Conservation (phyloP, 2,888 invertebrate species). For the Drosophila nigricruria region DNA sequence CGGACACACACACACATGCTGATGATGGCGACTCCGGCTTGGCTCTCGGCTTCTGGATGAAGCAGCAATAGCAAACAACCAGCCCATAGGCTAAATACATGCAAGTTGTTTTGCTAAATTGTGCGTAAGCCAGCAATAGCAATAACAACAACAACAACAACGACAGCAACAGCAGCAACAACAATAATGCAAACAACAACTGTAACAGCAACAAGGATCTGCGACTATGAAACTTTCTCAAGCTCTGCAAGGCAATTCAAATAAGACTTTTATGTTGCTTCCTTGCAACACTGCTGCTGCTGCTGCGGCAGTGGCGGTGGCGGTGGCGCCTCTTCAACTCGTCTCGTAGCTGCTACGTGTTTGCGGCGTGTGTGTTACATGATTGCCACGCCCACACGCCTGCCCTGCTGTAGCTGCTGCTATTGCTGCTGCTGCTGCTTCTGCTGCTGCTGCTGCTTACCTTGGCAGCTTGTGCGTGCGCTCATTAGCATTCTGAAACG, state of each 20-base stretch:
- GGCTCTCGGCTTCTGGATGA: conserved; percentile 24
- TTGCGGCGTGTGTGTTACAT: conserved; percentile 77
- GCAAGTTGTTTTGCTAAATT: conserved; percentile 81
- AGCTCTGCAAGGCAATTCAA: conserved; percentile 78
- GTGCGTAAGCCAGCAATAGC: conserved; percentile 71
- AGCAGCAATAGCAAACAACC: conserved; percentile 23
- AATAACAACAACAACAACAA: conserved; percentile 34
- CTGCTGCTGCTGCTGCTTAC: conserved; percentile 37
- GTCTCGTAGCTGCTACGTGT: conserved; percentile 61
- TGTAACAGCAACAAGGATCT: conserved; percentile 44
- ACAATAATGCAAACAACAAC: conserved; percentile 20
- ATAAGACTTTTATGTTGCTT: conserved; percentile 78
- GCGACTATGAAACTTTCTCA: conserved; percentile 65
- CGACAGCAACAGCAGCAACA: conserved; percentile 16
- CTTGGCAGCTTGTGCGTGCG: conserved; percentile 78
- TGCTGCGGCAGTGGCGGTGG: background rate
- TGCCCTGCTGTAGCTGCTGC: conserved; percentile 18
- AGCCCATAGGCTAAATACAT: conserved; percentile 71
- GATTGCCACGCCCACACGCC: conserved; percentile 63
- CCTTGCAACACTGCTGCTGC: conserved; percentile 39
- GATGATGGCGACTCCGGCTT: conserved; percentile 16
- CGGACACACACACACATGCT: conserved; percentile 6
- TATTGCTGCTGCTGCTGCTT: conserved; percentile 15
- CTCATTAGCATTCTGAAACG: conserved; percentile 82
- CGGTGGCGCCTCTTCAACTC: conserved; percentile 53